A percentile compares a stretch with the other conserved stretches of the same genome.
These are phyloP conservation scores for Chrysomallon squamiferum DNA, from an alignment of 1,140 invertebrate genomes.

Conservation along the genomic window DNA sequence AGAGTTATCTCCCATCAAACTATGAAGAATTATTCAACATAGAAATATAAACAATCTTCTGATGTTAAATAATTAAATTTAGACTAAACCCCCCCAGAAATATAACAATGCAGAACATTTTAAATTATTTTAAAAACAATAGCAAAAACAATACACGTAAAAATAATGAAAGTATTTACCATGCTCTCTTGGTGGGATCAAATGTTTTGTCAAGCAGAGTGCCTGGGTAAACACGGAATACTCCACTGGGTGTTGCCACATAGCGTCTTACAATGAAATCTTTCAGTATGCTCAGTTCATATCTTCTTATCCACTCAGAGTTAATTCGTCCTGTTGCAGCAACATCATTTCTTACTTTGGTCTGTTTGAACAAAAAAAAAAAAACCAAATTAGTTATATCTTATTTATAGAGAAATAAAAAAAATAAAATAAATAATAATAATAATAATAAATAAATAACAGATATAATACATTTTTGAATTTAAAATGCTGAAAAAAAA, in stretches of 20 bases:
- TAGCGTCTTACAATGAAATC: slow-evolving; percentile 82
- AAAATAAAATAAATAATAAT: too few relatives aligned
- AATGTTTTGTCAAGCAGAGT: slow-evolving; percentile 78
- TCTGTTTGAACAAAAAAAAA: too few relatives aligned
- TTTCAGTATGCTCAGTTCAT: slow-evolving; percentile 73
- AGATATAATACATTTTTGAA: too few relatives aligned
- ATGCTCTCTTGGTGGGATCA: slow-evolving; percentile 82
- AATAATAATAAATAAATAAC: too few relatives aligned
- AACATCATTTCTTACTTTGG: slow-evolving; percentile 76
- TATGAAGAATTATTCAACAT: too few relatives aligned
- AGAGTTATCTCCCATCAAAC: too few relatives aligned
- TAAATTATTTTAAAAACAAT: neutral
- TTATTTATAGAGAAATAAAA: too few relatives aligned
- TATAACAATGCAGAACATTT: neutral
- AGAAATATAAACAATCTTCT: too few relatives aligned
- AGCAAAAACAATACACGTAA: neutral
- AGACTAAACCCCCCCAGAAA: too few relatives aligned
- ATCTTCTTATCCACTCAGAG: slow-evolving; percentile 76
- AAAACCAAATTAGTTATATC: too few relatives aligned
- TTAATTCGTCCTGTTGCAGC: slow-evolving; percentile 78
- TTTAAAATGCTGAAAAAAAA: too few relatives aligned
- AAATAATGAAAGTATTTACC: slow-evolving; percentile 64
- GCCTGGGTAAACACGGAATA: slow-evolving; percentile 84
- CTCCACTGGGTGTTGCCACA: slow-evolving; percentile 80
- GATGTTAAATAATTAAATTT: too few relatives aligned